phyloP scores from a whole-genome alignment of 2,888 invertebrate genomes.

The Agrypnus murinus region DNA sequence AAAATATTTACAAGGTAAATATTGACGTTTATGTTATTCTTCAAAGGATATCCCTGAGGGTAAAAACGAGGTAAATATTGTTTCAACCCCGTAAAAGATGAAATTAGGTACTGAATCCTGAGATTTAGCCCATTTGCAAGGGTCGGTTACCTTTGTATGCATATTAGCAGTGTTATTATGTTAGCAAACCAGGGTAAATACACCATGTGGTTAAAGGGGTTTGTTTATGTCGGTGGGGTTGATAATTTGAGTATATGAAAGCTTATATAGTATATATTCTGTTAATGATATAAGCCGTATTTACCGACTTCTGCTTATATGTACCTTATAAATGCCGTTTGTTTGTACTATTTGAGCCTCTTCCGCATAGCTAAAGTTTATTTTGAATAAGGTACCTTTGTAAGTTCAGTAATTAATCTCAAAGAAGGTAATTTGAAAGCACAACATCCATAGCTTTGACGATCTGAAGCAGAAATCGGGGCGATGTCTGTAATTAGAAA shows the following conservation, averaged over 20 bases:
- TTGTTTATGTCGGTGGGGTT: slow-evolving; percentile 57
- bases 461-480: slow-evolving; percentile 6
- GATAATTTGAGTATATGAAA: slow-evolving; percentile 45
- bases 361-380: slow-evolving; percentile 34
- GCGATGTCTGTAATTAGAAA: slow-evolving; percentile 27
- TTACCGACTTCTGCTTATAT: slow-evolving; percentile 17
- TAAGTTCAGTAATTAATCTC: slow-evolving; percentile 36
- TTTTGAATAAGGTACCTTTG: slow-evolving; percentile 32
- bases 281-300: slow-evolving; percentile 30
- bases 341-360: slow-evolving; percentile 21
- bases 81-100: slow-evolving; percentile 41
- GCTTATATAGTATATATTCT: slow-evolving; percentile 29
- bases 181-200: slow-evolving; percentile 60
- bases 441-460: slow-evolving; percentile 31
- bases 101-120: slow-evolving; percentile 57
- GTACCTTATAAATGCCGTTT: slow-evolving; percentile 16
- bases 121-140: slow-evolving; percentile 57
- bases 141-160: slow-evolving; percentile 58
- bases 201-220: slow-evolving; percentile 57
- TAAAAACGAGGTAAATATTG: slow-evolving; percentile 46
- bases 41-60: slow-evolving; percentile 29
- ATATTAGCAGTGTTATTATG: slow-evolving; percentile 60
- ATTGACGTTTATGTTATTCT: slow-evolving; percentile 36
- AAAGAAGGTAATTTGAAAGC: slow-evolving; percentile 34
- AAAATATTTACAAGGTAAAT: slow-evolving; percentile 37